Evolutionary conservation across 2,797 vertebrate species (phyloP).

Genomic region (Sebastes trivittatus): DNA sequence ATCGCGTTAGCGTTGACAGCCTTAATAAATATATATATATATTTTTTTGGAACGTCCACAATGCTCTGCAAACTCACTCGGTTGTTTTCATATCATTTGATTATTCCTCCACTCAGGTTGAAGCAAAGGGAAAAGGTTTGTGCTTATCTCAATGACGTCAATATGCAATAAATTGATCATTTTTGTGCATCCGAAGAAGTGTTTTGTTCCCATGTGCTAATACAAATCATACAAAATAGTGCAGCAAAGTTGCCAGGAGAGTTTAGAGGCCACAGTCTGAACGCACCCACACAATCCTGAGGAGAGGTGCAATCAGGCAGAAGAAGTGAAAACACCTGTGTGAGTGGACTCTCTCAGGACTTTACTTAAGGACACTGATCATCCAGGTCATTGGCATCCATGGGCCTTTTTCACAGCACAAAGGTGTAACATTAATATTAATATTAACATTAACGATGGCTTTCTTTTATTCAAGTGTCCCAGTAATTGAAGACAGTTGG

Average conservation of each 20-base stretch:
- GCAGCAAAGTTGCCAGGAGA: too few relatives aligned
- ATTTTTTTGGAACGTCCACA: too few relatives aligned
- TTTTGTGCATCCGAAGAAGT: neutral
- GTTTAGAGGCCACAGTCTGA: neutral
- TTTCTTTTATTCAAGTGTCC: too few relatives aligned
- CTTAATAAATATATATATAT: too few relatives aligned
- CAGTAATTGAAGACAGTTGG: too few relatives aligned
- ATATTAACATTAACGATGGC: too few relatives aligned
- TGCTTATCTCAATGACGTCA: neutral
- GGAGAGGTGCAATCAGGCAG: neutral
- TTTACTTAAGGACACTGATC: too few relatives aligned
- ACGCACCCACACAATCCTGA: neutral
- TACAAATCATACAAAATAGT: neutral
- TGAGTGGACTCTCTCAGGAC: too few relatives aligned
- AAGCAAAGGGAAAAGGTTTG: neutral
- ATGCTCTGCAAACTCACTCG: neutral
- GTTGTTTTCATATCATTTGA: neutral
- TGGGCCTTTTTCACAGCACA: too few relatives aligned
- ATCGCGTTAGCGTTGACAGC: too few relatives aligned
- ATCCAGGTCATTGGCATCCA: too few relatives aligned
- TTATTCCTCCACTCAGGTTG: neutral
- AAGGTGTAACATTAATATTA: too few relatives aligned
- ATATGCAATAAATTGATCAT: neutral
- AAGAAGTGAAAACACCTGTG: neutral
- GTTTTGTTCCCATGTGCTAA: neutral